Conservation (phyloP, 2,888 invertebrate genomes). For the Gryllus longicercus region DNA sequence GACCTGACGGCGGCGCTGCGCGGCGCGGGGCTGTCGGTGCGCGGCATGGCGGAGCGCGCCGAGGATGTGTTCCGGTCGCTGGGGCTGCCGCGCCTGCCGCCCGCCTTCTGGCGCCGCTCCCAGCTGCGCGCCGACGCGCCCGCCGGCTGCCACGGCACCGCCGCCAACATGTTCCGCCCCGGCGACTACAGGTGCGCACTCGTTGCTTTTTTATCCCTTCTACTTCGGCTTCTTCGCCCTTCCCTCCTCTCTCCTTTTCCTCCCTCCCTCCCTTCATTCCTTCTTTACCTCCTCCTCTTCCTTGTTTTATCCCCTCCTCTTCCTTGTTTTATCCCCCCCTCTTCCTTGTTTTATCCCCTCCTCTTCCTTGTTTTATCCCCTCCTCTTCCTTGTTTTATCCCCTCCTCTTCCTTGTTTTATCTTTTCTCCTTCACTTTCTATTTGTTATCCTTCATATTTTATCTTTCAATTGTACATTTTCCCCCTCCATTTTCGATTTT, state of each 20-base stretch:
- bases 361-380: no score
- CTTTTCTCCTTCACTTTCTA: no score
- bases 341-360: no score
- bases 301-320: no score
- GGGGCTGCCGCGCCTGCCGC: conserved; percentile 59
- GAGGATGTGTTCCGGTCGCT: conserved; percentile 68
- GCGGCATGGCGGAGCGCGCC: conserved; percentile 59
- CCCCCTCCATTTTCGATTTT: no score
- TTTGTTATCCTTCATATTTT: no score
- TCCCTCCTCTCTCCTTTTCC: background rate
- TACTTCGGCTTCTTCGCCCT: no score
- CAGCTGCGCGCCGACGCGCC: conserved; percentile 36
- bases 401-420: no score
- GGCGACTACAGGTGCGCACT: conserved; percentile 62
- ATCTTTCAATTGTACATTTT: no score
- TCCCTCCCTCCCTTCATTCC: no score
- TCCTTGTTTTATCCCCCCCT: background rate
- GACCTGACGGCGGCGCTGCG: conserved; percentile 54
- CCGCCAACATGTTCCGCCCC: conserved; percentile 65
- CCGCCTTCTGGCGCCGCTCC: conserved; percentile 60
- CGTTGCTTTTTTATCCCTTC: background rate
- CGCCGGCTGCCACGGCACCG: conserved; percentile 63
- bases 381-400: no score
- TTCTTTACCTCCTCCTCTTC: background rate
- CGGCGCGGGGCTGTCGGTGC: conserved; percentile 45